Evolutionary conservation across 2,888 invertebrate genomes (phyloP), one percentile per base, ranked within the genome.

Genomic region (Epirrita christyi): DNA sequence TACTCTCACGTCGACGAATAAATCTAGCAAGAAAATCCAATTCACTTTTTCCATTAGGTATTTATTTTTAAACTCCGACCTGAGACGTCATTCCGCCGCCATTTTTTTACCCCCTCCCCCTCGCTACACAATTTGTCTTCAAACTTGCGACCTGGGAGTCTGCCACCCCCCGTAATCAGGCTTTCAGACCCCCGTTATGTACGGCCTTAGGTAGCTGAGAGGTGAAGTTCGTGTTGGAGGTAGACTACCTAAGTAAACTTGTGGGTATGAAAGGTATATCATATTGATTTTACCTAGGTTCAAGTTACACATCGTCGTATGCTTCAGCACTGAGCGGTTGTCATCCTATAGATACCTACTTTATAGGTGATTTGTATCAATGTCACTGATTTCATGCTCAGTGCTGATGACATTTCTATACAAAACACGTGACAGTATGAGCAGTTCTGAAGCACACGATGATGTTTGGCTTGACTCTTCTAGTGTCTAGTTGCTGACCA

Each of bases 121-220:
- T 70, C 71, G 53, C 74, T 69, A 73, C 74, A 80, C 84, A 85
- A 83, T 85, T 83, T 84, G 84, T 87, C 85, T 86, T 86, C 77
- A 81, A 84, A 82, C 80, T 83, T 78, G 80, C 82, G 81, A 81
- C 83, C 84, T 81, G 81, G 73, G 78, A 68, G 71, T 48, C 53
- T 40, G 46, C 59, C 67, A 50, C 64, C 63, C 66, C 47, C 49
- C 47, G 71, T 74, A 74, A 74, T 74, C 74, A 74, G 67, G 66
- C 64, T 64, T 59, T 61, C 55, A 53, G 64, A 70, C 72, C 67
- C 69, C 72, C 66, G 44, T 77, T 76, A 78, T 78, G 60, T 80
- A 77, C 75, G 75, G 78, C 81, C 81, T 84, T 85, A 86, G 86
- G 85, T 88, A 81, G 72, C 70, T 67, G 68, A 63, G 69, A 74